phyloP scores from a whole-genome alignment of 2,113 vertebrate genomes.

The Xiphophorus maculatus region DNA sequence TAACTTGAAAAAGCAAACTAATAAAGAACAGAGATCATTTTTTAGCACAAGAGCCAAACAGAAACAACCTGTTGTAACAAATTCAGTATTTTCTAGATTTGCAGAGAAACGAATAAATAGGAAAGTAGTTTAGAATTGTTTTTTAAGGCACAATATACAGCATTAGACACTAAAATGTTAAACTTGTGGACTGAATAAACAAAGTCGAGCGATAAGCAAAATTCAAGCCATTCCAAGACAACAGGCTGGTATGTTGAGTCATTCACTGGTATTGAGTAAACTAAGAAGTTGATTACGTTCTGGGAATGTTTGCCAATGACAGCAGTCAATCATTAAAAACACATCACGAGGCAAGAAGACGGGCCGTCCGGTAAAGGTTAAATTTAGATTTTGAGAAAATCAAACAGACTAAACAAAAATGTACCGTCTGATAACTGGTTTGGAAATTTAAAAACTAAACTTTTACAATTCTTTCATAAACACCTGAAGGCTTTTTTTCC shows the following conservation, averaged over 20 bases:
- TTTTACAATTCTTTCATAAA: no score
- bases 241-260: no score
- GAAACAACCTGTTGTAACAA: not conserved
- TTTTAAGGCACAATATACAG: not conserved
- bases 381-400: not conserved
- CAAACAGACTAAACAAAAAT: no score
- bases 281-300: not conserved
- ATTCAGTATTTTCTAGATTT: not conserved
- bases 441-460: no score
- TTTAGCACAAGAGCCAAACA: not conserved
- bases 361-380: not conserved
- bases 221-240: no score
- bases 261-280: not conserved
- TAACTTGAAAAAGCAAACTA: not conserved
- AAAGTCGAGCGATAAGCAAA: not conserved
- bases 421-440: no score
- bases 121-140: not conserved
- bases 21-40: not conserved
- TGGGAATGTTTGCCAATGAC: not conserved
- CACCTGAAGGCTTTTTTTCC: no score
- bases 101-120: not conserved
- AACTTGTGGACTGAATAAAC: not conserved
- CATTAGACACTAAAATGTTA: not conserved
- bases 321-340: slow-evolving; percentile 2
- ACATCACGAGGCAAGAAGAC: not conserved